These are phyloP conservation scores for Ypsolopha scabrella DNA, from an alignment of 2,888 invertebrate species.

Conservation along the genomic window DNA sequence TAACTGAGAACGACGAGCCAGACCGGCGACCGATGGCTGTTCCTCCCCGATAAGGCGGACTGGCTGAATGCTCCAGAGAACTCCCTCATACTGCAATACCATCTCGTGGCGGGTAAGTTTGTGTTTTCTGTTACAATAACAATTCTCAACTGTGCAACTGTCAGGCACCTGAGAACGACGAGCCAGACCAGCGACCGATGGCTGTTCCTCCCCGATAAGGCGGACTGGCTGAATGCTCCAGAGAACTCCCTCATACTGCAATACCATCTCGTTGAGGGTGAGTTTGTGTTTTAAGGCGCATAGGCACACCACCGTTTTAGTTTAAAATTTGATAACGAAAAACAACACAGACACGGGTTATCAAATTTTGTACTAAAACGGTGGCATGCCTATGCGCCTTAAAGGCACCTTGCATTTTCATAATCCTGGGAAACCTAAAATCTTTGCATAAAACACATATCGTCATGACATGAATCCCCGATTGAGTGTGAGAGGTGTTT, in stretches of 20 bases:
- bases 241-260: conserved; percentile 67
- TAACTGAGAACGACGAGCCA: conserved; percentile 83
- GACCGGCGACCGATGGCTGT: conserved; percentile 88
- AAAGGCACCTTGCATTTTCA: no score
- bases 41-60: conserved; percentile 80
- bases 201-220: conserved; percentile 80
- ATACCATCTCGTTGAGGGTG: conserved; percentile 30
- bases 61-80: conserved; percentile 74
- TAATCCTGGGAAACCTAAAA: no score
- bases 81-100: conserved; percentile 50
- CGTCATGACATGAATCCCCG: no score
- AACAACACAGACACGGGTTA: no score
- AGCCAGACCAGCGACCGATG: conserved; percentile 93
- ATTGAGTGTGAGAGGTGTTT: no score
- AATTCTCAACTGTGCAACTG: conserved; percentile 6
- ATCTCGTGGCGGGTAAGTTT: conserved; percentile 30
- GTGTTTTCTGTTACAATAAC: no score
- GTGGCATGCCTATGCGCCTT: no score
- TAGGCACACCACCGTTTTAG: no score
- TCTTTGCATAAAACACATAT: no score
- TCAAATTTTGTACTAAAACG: no score
- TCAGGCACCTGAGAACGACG: conserved; percentile 74
- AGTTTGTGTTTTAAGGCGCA: not conserved
- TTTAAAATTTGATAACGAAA: no score
- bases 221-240: conserved; percentile 74